These are phyloP conservation scores for Mimumesa dahlbomi DNA, from an alignment of 2,888 invertebrate species.

Conservation along the genomic window DNA sequence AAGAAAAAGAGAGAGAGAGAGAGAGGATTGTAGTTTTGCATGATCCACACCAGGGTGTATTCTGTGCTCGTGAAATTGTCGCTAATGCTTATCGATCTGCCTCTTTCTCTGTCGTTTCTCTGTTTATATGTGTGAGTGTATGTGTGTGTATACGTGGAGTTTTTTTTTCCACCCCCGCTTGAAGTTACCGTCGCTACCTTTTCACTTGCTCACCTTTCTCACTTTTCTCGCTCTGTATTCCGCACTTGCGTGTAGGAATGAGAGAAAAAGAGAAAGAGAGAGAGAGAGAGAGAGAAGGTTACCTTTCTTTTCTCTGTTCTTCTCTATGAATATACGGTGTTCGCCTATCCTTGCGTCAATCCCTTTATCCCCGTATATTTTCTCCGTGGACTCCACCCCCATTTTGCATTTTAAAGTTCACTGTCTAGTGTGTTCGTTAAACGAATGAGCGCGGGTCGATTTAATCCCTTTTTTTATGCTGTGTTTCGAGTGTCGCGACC, in stretches of 20 bases:
- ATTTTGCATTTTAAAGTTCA: constrained; percentile 15
- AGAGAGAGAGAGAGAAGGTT: background rate
- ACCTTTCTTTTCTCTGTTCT: background rate
- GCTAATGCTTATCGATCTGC: constrained; percentile 66
- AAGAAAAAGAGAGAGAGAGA: constrained; percentile 11
- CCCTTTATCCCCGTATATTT: constrained; percentile 14
- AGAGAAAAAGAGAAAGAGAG: background rate
- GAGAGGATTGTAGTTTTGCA: constrained; percentile 48
- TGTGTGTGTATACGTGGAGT: too few relatives aligned
- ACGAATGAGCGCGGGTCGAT: constrained; percentile 15
- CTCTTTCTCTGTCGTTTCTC: constrained; percentile 14
- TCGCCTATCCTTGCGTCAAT: constrained; percentile 6
- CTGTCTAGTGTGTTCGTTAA: constrained; percentile 4
- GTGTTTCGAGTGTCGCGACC: background rate
- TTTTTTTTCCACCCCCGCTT: constrained; percentile 6
- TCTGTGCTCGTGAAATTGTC: constrained; percentile 60
- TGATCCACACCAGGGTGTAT: constrained; percentile 50
- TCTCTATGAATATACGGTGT: background rate
- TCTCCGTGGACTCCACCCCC: background rate
- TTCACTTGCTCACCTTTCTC: background rate
- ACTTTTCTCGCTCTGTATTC: background rate
- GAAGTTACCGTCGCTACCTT: background rate
- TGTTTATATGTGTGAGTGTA: too few relatives aligned
- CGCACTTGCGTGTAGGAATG: background rate
- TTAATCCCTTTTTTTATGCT: constrained; percentile 14